phyloP scores from a whole-genome alignment of 2,113 vertebrate genomes.

The Sorex araneus region DNA sequence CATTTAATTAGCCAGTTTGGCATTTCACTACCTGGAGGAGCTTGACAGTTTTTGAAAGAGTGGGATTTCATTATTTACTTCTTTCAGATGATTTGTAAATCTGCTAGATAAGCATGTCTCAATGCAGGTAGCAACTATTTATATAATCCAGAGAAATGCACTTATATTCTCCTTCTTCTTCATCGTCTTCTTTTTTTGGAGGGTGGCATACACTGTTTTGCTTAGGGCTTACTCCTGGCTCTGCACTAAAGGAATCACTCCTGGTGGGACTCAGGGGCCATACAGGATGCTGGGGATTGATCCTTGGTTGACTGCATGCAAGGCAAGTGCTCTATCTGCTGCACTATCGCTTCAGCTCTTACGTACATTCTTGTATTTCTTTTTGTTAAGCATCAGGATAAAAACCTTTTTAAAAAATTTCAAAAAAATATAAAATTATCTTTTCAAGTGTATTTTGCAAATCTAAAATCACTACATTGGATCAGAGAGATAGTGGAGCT shows the following conservation, averaged over 20 bases:
- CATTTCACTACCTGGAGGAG: constrained; percentile 61
- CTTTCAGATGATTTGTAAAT: constrained; percentile 61
- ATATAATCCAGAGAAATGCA: constrained; percentile 39
- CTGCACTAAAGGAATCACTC: no score
- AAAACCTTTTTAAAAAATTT: constrained; percentile 56
- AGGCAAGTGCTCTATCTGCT: no score
- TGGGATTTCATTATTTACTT: constrained; percentile 44
- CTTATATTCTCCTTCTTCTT: not conserved
- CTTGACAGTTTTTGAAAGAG: constrained; percentile 30
- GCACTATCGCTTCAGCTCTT: no score
- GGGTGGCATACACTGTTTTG: no score
- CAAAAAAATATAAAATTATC: constrained; percentile 58
- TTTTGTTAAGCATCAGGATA: constrained; percentile 20
- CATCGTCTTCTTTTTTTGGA: no score
- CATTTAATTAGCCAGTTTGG: constrained; percentile 55
- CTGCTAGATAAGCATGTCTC: constrained; percentile 38
- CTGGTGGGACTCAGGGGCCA: no score
- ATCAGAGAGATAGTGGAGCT: no score
- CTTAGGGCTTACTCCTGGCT: no score
- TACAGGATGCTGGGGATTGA: no score
- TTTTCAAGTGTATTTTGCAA: constrained; percentile 69
- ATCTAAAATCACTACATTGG: constrained; percentile 30
- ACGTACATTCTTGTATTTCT: not conserved
- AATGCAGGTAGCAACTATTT: constrained; percentile 21
- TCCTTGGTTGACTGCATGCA: no score